A percentile compares a stretch with the other conserved stretches of the same genome.
Evolutionary conservation across 2,797 vertebrate genomes (phyloP).

Genomic region (Oryzias dopingdopingensis): DNA sequence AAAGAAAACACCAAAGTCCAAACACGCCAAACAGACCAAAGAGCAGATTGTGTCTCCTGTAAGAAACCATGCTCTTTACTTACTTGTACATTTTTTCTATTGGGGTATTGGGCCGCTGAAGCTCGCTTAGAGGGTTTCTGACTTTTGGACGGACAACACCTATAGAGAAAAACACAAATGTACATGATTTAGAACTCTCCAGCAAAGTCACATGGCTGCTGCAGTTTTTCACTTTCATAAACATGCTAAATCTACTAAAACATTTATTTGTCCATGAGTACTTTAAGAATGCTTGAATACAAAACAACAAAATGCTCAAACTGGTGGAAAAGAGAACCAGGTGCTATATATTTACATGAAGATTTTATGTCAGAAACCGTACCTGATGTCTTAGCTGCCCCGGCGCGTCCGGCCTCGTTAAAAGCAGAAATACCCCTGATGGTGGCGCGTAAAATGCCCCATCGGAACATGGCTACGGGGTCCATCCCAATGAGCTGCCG

Average conservation of each 20-base stretch:
- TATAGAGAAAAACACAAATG: slow-evolving; percentile 44
- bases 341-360: too few species aligned
- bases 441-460: slow-evolving; percentile 90
- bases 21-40: slow-evolving; percentile 25
- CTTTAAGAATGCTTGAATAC: too few species aligned
- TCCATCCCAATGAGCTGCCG: slow-evolving; percentile 96
- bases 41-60: slow-evolving; percentile 16
- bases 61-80: slow-evolving; percentile 54
- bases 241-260: too few species aligned
- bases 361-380: not conserved
- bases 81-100: slow-evolving; percentile 93
- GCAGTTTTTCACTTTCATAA: too few species aligned
- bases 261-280: too few species aligned
- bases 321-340: too few species aligned
- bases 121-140: slow-evolving; percentile 84
- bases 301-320: too few species aligned
- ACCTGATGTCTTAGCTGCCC: slow-evolving; percentile 85
- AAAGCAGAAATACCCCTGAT: slow-evolving; percentile 88
- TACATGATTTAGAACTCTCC: not conserved
- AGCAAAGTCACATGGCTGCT: too few species aligned
- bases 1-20: slow-evolving; percentile 38
- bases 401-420: slow-evolving; percentile 85
- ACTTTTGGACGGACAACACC: slow-evolving; percentile 81
- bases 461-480: slow-evolving; percentile 95
- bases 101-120: slow-evolving; percentile 81